Conservation (phyloP, 2,113 vertebrate genomes). For the Okapia johnstoni region DNA sequence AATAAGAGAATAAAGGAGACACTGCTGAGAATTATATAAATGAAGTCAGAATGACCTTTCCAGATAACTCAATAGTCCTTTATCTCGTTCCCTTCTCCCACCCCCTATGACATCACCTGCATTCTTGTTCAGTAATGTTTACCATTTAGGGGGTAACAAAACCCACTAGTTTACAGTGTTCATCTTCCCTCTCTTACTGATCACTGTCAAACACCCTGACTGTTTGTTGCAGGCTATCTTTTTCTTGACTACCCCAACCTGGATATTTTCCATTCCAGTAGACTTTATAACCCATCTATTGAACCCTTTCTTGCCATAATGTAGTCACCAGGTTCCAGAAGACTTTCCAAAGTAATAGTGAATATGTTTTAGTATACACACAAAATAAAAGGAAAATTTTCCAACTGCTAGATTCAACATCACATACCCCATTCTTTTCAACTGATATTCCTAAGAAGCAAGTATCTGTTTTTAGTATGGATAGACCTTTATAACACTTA, state of each 20-base stretch:
- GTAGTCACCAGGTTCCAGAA: constrained; percentile 16
- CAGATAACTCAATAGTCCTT: constrained; percentile 7
- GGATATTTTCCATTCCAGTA: constrained; percentile 10
- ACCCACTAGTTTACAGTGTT: background rate
- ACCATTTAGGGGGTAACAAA: background rate
- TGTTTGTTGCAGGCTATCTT: background rate
- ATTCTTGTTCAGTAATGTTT: background rate
- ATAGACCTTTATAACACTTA: constrained; percentile 37
- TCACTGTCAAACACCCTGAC: background rate
- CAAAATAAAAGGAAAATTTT: constrained; percentile 34
- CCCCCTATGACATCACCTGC: background rate
- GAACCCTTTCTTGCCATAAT: constrained; percentile 29
- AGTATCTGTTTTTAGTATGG: constrained; percentile 42
- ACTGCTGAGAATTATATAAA: background rate
- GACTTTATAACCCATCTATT: background rate
- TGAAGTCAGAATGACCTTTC: constrained; percentile 15
- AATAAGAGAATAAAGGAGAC: background rate
- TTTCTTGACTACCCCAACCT: background rate
- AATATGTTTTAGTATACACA: constrained; percentile 48
- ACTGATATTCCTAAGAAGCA: constrained; percentile 40
- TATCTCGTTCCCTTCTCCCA: background rate
- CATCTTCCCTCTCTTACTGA: constrained; percentile 13
- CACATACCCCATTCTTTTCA: constrained; percentile 16
- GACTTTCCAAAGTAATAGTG: constrained; percentile 36
- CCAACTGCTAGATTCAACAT: constrained; percentile 33